Evolutionary conservation across 2,888 invertebrate species (phyloP).

Genomic region (Eustalomyia histrio): DNA sequence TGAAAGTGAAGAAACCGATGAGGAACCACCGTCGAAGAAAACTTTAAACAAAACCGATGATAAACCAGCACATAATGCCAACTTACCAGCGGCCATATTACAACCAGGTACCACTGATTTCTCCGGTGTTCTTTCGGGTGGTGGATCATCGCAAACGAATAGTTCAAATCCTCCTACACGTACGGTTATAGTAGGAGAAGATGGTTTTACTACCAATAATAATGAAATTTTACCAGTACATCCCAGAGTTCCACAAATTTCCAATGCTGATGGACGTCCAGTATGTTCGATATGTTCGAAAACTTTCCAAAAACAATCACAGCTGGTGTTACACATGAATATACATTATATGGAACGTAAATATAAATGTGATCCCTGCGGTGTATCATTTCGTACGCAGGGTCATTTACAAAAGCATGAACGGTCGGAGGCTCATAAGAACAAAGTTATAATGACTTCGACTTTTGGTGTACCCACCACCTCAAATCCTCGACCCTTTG

Average conservation of each 20-base stretch:
- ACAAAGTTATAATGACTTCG: conserved; percentile 93
- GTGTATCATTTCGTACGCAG: conserved; percentile 92
- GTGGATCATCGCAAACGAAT: conserved; percentile 45
- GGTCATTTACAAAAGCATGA: conserved; percentile 95
- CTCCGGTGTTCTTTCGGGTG: conserved; percentile 74
- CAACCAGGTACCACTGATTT: conserved; percentile 76
- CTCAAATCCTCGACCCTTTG: conserved; percentile 96
- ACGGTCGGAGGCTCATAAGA: conserved; percentile 93
- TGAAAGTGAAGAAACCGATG: conserved; percentile 70
- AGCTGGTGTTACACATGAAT: conserved; percentile 94
- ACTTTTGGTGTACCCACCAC: conserved; percentile 90
- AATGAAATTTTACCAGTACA: conserved; percentile 78
- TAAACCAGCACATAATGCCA: conserved; percentile 76
- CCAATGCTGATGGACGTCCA: conserved; percentile 84
- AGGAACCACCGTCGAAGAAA: conserved; percentile 57
- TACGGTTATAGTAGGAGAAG: conserved; percentile 82
- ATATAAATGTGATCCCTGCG: conserved; percentile 94
- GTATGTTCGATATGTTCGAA: conserved; percentile 94
- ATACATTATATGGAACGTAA: conserved; percentile 97
- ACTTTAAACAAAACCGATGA: conserved; percentile 71
- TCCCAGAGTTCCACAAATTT: conserved; percentile 80
- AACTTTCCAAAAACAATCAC: conserved; percentile 94
- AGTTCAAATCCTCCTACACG: conserved; percentile 68
- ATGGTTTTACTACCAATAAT: conserved; percentile 80
- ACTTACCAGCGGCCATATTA: conserved; percentile 74